Conservation (phyloP, 1,140 invertebrate genomes). For the Micrasema longulum region DNA sequence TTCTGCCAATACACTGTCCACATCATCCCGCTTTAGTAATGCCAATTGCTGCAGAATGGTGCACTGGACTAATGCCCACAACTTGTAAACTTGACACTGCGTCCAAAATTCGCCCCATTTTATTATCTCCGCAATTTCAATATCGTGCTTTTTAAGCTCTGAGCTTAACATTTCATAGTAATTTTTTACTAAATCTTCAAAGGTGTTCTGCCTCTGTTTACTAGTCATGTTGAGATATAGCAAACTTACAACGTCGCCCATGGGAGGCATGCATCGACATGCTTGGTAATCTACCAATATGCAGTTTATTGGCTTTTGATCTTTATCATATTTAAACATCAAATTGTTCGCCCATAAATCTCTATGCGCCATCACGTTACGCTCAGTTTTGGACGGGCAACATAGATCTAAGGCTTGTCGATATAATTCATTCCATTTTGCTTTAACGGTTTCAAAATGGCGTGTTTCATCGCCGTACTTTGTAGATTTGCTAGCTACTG, state of each 20-base stretch:
- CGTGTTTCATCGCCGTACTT: constrained; percentile 2
- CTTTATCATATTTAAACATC: constrained; percentile 69
- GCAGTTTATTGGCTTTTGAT: constrained; percentile 21
- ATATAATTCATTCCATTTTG: constrained; percentile 58
- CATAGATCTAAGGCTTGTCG: constrained; percentile 56
- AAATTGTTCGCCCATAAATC: constrained; percentile 75
- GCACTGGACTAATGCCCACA: constrained; percentile 42
- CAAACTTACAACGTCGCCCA: constrained; percentile 66
- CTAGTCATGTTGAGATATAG: constrained; percentile 43
- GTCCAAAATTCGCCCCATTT: constrained; percentile 35
- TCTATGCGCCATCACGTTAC: constrained; percentile 72
- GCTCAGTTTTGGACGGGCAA: constrained; percentile 54
- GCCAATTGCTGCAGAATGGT: constrained; percentile 41
- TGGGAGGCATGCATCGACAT: constrained; percentile 69
- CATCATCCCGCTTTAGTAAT: constrained; percentile 32
- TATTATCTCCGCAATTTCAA: constrained; percentile 29
- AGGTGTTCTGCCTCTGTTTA: constrained; percentile 24
- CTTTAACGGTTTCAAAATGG: constrained; percentile 44
- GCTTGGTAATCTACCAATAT: constrained; percentile 71
- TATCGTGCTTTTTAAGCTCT: constrained; percentile 28
- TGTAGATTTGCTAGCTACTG: constrained; percentile 17
- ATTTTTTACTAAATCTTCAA: constrained; percentile 21
- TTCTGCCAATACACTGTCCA: constrained; percentile 15
- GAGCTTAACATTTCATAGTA: constrained; percentile 39
- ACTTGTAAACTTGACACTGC: constrained; percentile 42